Conservation (phyloP, 2,888 invertebrate genomes). For the Coenonympha arcania region DNA sequence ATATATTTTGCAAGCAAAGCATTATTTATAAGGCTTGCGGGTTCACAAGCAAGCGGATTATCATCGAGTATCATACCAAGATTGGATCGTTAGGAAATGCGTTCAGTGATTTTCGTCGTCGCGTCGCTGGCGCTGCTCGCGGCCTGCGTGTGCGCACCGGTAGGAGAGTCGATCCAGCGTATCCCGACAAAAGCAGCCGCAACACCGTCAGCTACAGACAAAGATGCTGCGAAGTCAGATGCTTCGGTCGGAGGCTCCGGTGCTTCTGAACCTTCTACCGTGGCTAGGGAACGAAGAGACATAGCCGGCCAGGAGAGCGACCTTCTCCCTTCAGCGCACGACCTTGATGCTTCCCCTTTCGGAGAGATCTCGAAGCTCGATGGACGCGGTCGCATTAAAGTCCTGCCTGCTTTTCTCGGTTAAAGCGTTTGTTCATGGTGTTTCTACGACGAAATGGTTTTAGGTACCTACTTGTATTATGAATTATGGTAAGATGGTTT, state of each 20-base stretch:
- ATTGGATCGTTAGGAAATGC: conserved; percentile 66
- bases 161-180: conserved; percentile 59
- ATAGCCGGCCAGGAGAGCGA: conserved; percentile 57
- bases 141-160: conserved; percentile 57
- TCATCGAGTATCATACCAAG: conserved; percentile 36
- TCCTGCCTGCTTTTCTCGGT: conserved; percentile 63
- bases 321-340: conserved; percentile 49
- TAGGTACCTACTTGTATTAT: too few relatives aligned
- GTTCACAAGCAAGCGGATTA: conserved; percentile 20
- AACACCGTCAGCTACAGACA: conserved; percentile 67
- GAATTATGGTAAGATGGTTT: background rate
- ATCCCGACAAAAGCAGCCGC: conserved; percentile 56
- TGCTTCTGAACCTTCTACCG: conserved; percentile 39
- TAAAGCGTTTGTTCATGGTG: conserved; percentile 32
- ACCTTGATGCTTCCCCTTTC: conserved; percentile 54
- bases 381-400: conserved; percentile 58
- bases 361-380: conserved; percentile 47
- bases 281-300: conserved; percentile 46
- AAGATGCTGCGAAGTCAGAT: conserved; percentile 59
- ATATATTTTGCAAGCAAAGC: conserved; percentile 51
- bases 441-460: background rate
- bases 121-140: conserved; percentile 62
- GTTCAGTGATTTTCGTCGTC: conserved; percentile 60
- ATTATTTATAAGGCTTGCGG: conserved; percentile 43
- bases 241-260: conserved; percentile 59